Evolutionary conservation across 2,113 vertebrate species (phyloP).

Genomic region (Phrynosoma blainvillii): DNA sequence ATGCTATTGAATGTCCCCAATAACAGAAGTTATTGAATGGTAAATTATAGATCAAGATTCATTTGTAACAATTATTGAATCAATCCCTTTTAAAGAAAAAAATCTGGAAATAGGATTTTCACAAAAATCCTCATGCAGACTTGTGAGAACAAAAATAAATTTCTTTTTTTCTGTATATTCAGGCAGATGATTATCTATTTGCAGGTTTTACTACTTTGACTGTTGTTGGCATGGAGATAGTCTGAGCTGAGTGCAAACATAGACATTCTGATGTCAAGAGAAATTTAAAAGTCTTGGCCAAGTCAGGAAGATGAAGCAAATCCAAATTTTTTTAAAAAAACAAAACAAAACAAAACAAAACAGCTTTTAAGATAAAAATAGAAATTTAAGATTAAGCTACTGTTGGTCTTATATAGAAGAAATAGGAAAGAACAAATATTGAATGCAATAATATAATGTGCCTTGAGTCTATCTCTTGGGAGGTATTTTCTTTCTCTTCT

Average conservation of each 20-base stretch:
- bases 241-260: background rate
- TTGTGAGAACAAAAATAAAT: background rate
- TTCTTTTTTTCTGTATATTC: background rate
- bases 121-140: background rate
- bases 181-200: background rate
- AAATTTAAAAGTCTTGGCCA: background rate
- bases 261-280: background rate
- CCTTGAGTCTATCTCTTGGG: too few relatives aligned
- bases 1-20: background rate
- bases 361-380: too few relatives aligned
- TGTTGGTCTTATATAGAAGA: too few relatives aligned
- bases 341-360: too few relatives aligned
- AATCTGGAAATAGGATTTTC: background rate
- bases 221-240: slow-evolving; percentile 2
- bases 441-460: too few relatives aligned
- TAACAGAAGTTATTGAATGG: background rate
- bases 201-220: background rate
- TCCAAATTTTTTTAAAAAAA: too few relatives aligned
- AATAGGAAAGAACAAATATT: too few relatives aligned
- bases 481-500: too few relatives aligned
- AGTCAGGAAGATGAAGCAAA: too few relatives aligned
- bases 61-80: background rate
- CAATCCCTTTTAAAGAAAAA: background rate
- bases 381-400: too few relatives aligned
- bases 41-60: background rate